Conservation (phyloP, 2,113 vertebrate genomes). For the Steatornis caripensis region DNA sequence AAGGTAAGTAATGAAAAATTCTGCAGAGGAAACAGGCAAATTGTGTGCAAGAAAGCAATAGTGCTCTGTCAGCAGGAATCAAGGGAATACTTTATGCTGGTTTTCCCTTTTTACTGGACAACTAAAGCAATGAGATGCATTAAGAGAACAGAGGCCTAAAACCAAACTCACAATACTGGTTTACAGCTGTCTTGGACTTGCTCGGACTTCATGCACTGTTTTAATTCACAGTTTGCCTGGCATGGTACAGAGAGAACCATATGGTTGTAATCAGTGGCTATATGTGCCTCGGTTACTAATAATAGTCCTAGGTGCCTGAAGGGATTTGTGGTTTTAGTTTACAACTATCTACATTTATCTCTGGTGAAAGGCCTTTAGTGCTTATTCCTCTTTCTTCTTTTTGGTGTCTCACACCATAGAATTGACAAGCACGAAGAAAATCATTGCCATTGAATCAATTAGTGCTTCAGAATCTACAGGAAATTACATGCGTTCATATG, state of each 20-base stretch:
- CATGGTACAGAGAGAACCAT: background rate
- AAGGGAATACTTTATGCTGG: background rate
- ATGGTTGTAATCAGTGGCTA: background rate
- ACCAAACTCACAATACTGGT: background rate
- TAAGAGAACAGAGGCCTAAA: background rate
- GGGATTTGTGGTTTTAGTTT: background rate
- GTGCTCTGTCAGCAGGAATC: background rate
- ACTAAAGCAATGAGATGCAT: background rate
- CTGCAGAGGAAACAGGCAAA: background rate
- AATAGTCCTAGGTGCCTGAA: background rate
- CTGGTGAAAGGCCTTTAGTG: background rate
- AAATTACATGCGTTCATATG: accelerated
- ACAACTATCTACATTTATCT: background rate
- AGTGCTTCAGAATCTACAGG: background rate
- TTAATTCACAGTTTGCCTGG: background rate
- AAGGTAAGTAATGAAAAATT: background rate
- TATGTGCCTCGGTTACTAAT: background rate
- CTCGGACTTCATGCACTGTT: background rate
- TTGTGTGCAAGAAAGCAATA: background rate
- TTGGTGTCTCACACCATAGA: background rate
- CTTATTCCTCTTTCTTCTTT: background rate
- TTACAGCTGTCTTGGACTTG: background rate
- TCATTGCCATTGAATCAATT: background rate
- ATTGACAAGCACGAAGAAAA: background rate
- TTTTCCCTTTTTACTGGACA: background rate